phyloP scores from a whole-genome alignment of 64 coral and sea anemone species.

The Pocillopora damicornis region DNA sequence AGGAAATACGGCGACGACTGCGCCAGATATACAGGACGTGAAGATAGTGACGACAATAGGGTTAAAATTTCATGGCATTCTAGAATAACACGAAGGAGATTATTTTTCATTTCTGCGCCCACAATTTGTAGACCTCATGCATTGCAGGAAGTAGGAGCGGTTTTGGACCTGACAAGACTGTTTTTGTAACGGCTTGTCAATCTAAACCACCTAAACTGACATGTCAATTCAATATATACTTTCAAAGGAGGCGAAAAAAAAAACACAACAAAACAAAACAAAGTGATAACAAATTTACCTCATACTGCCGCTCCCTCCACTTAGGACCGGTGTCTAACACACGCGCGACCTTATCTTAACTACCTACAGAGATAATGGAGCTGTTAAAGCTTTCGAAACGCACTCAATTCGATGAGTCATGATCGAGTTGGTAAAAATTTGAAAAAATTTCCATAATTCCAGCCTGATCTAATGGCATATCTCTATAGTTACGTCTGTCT shows the following conservation, averaged over 20 bases:
- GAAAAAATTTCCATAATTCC: not conserved
- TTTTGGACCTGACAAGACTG: not conserved
- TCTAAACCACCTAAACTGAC: not conserved
- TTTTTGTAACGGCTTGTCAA: not conserved
- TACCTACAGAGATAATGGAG: no score
- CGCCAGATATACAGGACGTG: not conserved
- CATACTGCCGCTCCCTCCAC: no score
- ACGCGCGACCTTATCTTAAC: no score
- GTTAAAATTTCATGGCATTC: not conserved
- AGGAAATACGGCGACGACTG: not conserved
- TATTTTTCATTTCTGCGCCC: conserved; percentile 24
- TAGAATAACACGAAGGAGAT: conserved; percentile 15
- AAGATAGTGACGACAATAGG: not conserved
- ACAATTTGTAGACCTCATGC: not conserved
- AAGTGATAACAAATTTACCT: no score
- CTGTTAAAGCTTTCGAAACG: not conserved
- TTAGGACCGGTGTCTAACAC: no score
- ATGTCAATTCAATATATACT: no score
- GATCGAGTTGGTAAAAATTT: not conserved
- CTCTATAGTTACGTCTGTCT: no score
- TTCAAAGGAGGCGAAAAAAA: no score
- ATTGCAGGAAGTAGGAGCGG: not conserved
- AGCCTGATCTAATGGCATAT: no score
- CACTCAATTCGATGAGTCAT: not conserved
- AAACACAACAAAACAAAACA: no score